Conservation (phyloP, 2,888 invertebrate species). For the Petrophora chlorosata region DNA sequence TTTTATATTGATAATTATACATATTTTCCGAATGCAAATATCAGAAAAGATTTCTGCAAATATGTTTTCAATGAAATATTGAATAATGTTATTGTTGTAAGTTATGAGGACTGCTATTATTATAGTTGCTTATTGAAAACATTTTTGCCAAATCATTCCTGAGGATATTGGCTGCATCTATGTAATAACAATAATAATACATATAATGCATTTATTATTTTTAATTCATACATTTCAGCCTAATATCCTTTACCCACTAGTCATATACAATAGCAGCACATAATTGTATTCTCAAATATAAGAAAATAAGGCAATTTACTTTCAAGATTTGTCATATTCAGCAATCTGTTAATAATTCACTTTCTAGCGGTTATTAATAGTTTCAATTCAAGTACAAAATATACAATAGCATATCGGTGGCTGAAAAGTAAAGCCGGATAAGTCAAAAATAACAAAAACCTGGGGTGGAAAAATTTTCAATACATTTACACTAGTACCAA, state of each 20-base stretch:
- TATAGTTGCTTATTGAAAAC: slow-evolving; percentile 38
- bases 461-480: background rate
- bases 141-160: slow-evolving; percentile 53
- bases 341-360: slow-evolving; percentile 39
- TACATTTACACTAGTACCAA: background rate
- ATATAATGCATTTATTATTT: background rate
- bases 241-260: slow-evolving; percentile 63
- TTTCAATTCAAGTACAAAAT: slow-evolving; percentile 68
- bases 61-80: slow-evolving; percentile 52
- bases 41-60: slow-evolving; percentile 61
- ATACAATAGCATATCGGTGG: slow-evolving; percentile 33
- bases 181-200: background rate
- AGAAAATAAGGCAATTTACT: slow-evolving; percentile 53
- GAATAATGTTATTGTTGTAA: slow-evolving; percentile 40
- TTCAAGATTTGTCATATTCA: slow-evolving; percentile 54
- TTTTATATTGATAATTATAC: slow-evolving; percentile 52
- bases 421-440: slow-evolving; percentile 2
- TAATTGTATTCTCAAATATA: slow-evolving; percentile 36
- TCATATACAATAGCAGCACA: slow-evolving; percentile 69
- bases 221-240: slow-evolving; percentile 39
- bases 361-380: slow-evolving; percentile 45
- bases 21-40: slow-evolving; percentile 54
- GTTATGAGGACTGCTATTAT: slow-evolving; percentile 41
- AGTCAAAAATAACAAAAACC: slow-evolving; percentile 2
- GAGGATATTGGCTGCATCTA: slow-evolving; percentile 46